A percentile compares a stretch with the other conserved stretches of the same genome.
phyloP scores from a whole-genome alignment of 2,113 vertebrate genomes.

The Phylloscopus trochiloides region DNA sequence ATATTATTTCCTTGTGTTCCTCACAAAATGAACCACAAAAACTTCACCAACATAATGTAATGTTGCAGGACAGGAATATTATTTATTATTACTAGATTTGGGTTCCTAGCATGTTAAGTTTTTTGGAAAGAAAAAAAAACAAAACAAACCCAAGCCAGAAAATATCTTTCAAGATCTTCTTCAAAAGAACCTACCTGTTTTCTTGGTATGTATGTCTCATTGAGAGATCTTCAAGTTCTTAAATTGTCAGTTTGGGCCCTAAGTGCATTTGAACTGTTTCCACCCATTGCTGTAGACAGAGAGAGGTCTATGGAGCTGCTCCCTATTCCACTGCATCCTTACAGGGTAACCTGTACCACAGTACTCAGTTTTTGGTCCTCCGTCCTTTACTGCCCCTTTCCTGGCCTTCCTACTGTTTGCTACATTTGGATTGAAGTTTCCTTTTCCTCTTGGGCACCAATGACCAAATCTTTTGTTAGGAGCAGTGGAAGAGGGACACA shows the following conservation, averaged over 20 bases:
- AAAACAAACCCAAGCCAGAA: not conserved
- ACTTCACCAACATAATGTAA: not conserved
- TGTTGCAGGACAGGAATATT: not conserved
- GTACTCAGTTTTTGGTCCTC: not conserved
- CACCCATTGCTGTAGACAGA: not conserved
- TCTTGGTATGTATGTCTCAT: not conserved
- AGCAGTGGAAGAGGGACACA: not conserved
- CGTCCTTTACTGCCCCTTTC: not conserved
- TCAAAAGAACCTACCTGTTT: not conserved
- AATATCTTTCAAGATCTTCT: not conserved
- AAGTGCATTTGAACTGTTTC: not conserved
- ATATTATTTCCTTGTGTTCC: not conserved
- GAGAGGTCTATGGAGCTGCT: not conserved
- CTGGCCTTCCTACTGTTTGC: not conserved
- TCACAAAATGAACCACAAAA: not conserved
- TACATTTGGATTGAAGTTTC: not conserved
- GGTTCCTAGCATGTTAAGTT: fast-evolving
- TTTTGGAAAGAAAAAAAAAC: not conserved
- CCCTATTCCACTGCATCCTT: not conserved
- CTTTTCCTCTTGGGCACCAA: not conserved
- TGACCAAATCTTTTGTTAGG: not conserved
- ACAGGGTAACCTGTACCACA: not conserved
- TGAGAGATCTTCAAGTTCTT: not conserved
- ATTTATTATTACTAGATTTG: not conserved
- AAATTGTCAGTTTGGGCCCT: not conserved